Base-by-base conservation (phyloP, 2,797 vertebrate species). In the Acropternis orthonyx region DNA sequence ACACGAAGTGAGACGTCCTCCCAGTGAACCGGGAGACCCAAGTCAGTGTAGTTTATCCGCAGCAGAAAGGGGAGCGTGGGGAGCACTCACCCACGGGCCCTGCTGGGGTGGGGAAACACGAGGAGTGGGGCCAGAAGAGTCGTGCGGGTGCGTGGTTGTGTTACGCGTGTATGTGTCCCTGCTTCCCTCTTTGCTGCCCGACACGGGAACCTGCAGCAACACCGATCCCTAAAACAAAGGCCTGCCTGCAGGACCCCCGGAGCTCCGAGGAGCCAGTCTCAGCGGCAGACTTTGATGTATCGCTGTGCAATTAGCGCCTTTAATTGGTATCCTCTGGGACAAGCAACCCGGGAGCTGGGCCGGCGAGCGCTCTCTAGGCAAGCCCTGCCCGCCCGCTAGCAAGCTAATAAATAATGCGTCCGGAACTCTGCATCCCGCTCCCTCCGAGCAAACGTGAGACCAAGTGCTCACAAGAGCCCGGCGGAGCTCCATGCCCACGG, bases 281-380 rank as follows among this genome's bases (percentile, higher is more conserved):
- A 77, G 97, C 82, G 96, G 95, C 92, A 96, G 94, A 97, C 97
- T 98, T 98, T 98, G 98, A 98, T 98, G 97, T 96, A 98, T 98
- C 86, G 96, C 97, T 98, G 98, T 97, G 98, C 98, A 98, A 98
- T 98, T 98, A 98, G 97, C 97, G 98, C 86, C 96, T 97, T 97
- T 98, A 98, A 98, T 98, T 98, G 98, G 98, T 85, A 97, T 98
- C 98, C 97, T 97, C 63, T 6, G 98, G 97, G 98, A 98, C 92
- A 9, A 67, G 86, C 94, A 92, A 95, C 94, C 94, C 94, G 19
- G 84, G 95, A 96, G 96, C 94, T 52, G 92, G 95, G 95, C 85
- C 79, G 68, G 87, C 26, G 59, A 94, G 96, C 65, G 83, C 95
- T 94, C 78, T 44, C 88, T 92, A 88, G 75, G 88, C 84, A 58